Percentiles rank a stretch among this genome's conserved stretches.
phyloP scores from a whole-genome alignment of 2,113 vertebrate species.

The Dasyornis broadbenti region DNA sequence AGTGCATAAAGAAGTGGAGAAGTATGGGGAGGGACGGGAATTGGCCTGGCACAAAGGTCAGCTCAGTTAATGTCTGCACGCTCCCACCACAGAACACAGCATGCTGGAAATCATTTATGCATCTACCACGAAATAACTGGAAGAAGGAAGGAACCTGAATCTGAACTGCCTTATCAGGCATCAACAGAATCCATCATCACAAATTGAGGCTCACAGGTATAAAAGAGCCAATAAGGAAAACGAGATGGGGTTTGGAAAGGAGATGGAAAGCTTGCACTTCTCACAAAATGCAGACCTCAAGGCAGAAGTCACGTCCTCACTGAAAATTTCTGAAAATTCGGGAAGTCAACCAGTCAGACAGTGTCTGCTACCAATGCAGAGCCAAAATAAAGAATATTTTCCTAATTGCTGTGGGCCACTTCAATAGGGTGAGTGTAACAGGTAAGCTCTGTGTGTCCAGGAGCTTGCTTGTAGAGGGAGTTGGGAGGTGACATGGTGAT shows the following conservation, averaged over 20 bases:
- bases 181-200: background rate
- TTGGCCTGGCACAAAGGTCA: background rate
- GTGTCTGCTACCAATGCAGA: background rate
- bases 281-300: background rate
- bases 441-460: background rate
- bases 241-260: background rate
- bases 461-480: background rate
- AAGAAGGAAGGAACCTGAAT: background rate
- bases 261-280: background rate
- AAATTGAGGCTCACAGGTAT: background rate
- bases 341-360: background rate
- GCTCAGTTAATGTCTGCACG: background rate
- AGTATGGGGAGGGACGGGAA: background rate
- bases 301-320: accelerated
- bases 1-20: background rate
- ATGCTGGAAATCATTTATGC: background rate
- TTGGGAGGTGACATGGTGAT: background rate
- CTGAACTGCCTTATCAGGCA: background rate
- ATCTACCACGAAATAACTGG: background rate
- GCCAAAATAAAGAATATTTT: background rate
- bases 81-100: background rate
- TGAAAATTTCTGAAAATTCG: background rate
- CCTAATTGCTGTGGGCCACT: background rate
- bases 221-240: background rate
- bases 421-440: background rate